A percentile compares a stretch with the other conserved stretches of the same genome.
phyloP scores from a whole-genome alignment of 2,113 vertebrate genomes.

The Pandion haliaetus region DNA sequence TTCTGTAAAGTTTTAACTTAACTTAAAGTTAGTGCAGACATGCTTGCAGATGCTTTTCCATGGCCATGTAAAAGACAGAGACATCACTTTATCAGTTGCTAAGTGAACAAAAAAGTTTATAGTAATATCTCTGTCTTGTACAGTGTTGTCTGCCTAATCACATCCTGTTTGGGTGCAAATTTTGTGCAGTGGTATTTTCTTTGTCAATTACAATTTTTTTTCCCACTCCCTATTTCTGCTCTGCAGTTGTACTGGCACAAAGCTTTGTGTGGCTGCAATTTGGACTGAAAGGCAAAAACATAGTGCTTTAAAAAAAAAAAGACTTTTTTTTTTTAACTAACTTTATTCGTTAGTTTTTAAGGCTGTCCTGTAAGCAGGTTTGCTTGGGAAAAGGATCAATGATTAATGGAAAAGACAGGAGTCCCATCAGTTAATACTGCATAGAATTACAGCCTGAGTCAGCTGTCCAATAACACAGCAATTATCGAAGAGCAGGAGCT shows the following conservation, averaged over 20 bases:
- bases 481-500: not conserved
- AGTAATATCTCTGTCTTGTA: not conserved
- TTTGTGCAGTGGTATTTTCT: not conserved
- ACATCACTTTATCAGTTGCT: not conserved
- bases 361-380: not conserved
- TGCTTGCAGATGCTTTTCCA: not conserved
- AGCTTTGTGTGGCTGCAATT: not conserved
- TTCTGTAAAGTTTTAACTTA: not conserved
- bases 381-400: not conserved
- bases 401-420: not conserved
- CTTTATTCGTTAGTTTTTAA: not conserved
- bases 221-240: not conserved
- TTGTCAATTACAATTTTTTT: not conserved
- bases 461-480: not conserved
- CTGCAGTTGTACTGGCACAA: not conserved
- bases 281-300: not conserved
- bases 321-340: too few species aligned
- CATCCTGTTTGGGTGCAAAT: not conserved
- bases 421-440: not conserved
- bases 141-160: not conserved
- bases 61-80: not conserved
- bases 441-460: not conserved
- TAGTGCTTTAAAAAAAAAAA: not conserved
- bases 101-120: not conserved
- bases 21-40: not conserved